Evolutionary conservation across 2,888 invertebrate species (phyloP), one percentile per base, ranked within the genome.

Genomic region (Drosophila demipolita): DNA sequence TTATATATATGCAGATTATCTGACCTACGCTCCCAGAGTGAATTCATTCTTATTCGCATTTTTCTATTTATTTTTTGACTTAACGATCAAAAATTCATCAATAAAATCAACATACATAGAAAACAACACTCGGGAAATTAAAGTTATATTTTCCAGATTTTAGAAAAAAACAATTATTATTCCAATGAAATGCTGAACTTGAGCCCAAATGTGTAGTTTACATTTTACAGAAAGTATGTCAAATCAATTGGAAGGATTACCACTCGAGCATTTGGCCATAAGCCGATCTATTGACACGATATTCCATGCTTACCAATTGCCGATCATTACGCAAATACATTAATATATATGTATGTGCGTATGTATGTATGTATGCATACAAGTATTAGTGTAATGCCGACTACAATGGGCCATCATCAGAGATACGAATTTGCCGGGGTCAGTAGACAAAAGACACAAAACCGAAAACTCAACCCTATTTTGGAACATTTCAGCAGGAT

Each of bases 271-370:
- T 15, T 45, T 54, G 52, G 42, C 32, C 42, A 35, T 62, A 49
- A 58, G 63, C 42, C 29, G 49, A 62, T 58, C 38, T 36, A n/a
- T 29, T 45, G 36, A 32, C 48, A 57, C 48, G 52, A 53, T 64
- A 64, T 23, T 23, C 8, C 17, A 54, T 64, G 29, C 49, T 29
- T 29, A 6, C n/a, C 33, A 9, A 15, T 55, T 23, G 60, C 50
- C 63, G 61, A 85, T 75, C 75, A 68, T 82, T 88, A 64, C 83
- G 86, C 80, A 87, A 85, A 73, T 64, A 40, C 61, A 85, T 71
- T 57, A 66, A 40, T 38, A 20, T n/a, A 1, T 12, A 38, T 1
- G 7, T 4, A 17, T 17, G 11, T 15, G 8, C 35, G 38, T 48
- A 57, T 54, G 49, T 17, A 58, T 36, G 20, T 3, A 50, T 29